Conservation (phyloP, 1,140 invertebrate genomes). For the Acromyrmex heyeri region DNA sequence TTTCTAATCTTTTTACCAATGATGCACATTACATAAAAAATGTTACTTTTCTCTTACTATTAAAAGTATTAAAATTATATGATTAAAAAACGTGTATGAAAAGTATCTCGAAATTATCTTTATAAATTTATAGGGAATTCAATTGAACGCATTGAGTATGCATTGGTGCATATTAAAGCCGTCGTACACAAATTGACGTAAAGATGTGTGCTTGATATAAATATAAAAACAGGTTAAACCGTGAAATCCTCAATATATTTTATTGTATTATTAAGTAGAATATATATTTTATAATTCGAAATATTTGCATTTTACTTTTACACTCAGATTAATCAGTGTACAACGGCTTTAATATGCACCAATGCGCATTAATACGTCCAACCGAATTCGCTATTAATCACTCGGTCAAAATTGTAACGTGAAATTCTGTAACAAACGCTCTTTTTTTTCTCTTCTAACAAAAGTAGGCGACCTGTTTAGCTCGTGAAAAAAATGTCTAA, state of each 20-base stretch:
- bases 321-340: too few relatives aligned
- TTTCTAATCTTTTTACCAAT: not conserved
- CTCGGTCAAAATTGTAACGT: not conserved
- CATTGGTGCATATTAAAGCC: too few relatives aligned
- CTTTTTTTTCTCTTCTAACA: constrained; percentile 22
- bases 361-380: too few relatives aligned
- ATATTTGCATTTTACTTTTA: too few relatives aligned
- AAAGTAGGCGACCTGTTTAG: constrained; percentile 67
- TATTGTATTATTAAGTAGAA: too few relatives aligned
- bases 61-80: not conserved
- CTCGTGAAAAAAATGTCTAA: constrained; percentile 76
- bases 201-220: too few relatives aligned
- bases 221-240: too few relatives aligned
- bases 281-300: too few relatives aligned
- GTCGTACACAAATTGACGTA: too few relatives aligned
- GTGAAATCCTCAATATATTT: too few relatives aligned
- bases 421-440: constrained; percentile 56
- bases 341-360: too few relatives aligned
- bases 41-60: not conserved
- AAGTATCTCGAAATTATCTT: not conserved
- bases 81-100: not conserved
- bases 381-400: not conserved
- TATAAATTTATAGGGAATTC: not conserved
- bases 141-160: too few relatives aligned
- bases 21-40: not conserved